Evolutionary conservation across 1,140 invertebrate species (phyloP).

Genomic region (Neodiprion lecontei): DNA sequence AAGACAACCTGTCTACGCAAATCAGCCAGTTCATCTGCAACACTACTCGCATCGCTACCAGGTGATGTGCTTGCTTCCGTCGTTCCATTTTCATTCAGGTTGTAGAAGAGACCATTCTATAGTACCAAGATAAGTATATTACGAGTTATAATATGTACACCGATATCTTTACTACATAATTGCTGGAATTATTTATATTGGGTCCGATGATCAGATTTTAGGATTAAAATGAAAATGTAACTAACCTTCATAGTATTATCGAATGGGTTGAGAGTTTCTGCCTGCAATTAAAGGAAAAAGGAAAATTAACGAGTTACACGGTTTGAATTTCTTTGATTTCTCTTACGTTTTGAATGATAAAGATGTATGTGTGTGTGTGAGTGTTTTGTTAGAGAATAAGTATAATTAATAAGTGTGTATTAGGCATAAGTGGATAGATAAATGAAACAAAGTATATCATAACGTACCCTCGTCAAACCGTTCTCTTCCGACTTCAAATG

Average conservation of each 20-base stretch:
- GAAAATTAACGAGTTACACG: constrained; percentile 23
- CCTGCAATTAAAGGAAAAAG: constrained; percentile 58
- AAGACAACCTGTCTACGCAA: constrained; percentile 79
- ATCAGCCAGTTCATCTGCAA: constrained; percentile 74
- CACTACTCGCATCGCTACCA: constrained; percentile 57
- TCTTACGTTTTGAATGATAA: constrained; percentile 13
- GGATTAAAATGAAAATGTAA: background rate
- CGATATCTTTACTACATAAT: background rate
- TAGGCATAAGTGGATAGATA: constrained; percentile 10
- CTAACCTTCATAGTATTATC: constrained; percentile 70
- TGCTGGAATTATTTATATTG: constrained; percentile 6
- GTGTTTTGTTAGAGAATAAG: constrained; percentile 34
- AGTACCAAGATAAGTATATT: constrained; percentile 25
- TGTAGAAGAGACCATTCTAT: constrained; percentile 79
- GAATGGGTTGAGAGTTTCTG: constrained; percentile 88
- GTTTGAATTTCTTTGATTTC: background rate
- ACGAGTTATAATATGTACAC: background rate
- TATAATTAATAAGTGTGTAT: constrained; percentile 25
- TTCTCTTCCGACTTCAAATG: constrained; percentile 66
- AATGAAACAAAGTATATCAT: constrained; percentile 17
- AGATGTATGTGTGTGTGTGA: constrained; percentile 33
- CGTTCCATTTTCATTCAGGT: constrained; percentile 61
- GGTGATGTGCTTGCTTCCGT: constrained; percentile 50
- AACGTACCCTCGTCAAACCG: constrained; percentile 69
- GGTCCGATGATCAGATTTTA: background rate